These are phyloP conservation scores for Chaetorhynchus papuensis DNA, from an alignment of 2,113 vertebrate species.

Conservation along the genomic window DNA sequence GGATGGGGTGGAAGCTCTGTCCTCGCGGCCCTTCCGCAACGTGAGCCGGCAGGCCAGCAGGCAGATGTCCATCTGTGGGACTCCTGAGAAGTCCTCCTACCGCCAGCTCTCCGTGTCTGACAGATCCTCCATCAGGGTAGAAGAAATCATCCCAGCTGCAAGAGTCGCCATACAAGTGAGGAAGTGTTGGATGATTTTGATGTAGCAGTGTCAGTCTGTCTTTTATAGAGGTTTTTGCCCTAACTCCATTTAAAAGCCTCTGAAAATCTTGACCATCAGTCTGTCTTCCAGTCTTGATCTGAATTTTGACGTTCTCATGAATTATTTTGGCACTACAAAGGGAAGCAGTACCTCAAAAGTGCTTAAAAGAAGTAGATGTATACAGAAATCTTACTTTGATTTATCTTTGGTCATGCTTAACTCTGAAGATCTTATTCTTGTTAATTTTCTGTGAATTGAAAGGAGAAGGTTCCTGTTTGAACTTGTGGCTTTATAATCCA, in stretches of 20 bases:
- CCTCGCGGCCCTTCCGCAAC: slow-evolving; percentile 95
- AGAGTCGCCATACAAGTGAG: slow-evolving; percentile 95
- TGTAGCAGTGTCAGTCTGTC: neutral
- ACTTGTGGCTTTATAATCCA: neutral
- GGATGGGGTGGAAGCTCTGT: slow-evolving; percentile 88
- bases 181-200: neutral
- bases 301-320: neutral
- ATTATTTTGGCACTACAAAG: neutral
- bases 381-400: neutral
- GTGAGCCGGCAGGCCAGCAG: slow-evolving; percentile 82
- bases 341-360: neutral
- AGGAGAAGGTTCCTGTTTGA: neutral
- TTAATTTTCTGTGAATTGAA: neutral
- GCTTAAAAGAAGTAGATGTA: neutral
- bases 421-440: neutral
- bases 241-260: neutral
- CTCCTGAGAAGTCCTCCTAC: slow-evolving; percentile 94
- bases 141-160: slow-evolving; percentile 96
- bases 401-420: neutral
- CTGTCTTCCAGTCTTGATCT: neutral
- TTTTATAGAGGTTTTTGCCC: neutral
- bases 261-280: neutral
- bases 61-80: slow-evolving; percentile 93
- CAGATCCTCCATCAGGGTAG: slow-evolving; percentile 94
- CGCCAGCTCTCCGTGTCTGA: slow-evolving; percentile 94